phyloP scores from a whole-genome alignment of 2,888 invertebrate species.

The Hydroisotoma schaefferi region DNA sequence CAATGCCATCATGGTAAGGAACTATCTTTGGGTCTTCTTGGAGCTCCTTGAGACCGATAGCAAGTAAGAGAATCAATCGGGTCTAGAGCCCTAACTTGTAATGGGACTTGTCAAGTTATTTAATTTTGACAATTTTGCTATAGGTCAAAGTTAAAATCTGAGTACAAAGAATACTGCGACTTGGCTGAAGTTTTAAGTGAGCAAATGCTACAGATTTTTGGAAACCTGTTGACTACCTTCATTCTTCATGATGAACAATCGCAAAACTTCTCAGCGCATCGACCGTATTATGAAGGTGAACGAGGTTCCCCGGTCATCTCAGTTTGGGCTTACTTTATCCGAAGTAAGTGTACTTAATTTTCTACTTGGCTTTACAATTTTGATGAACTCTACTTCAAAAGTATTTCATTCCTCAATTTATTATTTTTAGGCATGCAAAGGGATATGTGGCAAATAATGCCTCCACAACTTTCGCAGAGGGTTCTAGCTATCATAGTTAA shows the following conservation, averaged over 20 bases:
- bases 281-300: conserved; percentile 65
- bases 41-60: conserved; percentile 46
- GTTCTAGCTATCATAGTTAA: conserved; percentile 81
- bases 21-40: conserved; percentile 47
- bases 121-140: conserved; percentile 3
- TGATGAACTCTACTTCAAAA: background rate
- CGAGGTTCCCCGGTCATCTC: conserved; percentile 76
- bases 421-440: conserved; percentile 64
- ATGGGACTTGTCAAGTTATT: background rate
- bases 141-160: conserved; percentile 44
- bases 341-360: conserved; percentile 56
- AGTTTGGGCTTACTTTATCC: conserved; percentile 87
- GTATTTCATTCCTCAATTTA: background rate
- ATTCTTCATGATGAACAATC: conserved; percentile 78
- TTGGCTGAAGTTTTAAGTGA: conserved; percentile 80
- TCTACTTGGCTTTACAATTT: background rate
- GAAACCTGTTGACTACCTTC: conserved; percentile 70
- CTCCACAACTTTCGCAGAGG: conserved; percentile 80
- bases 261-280: conserved; percentile 66
- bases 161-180: conserved; percentile 45
- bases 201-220: conserved; percentile 73
- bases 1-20: conserved; percentile 46
- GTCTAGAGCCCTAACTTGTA: background rate
- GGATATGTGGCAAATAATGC: conserved; percentile 82
- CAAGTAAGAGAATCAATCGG: conserved; percentile 34